These are phyloP conservation scores for Lycaena phlaeas DNA, from an alignment of 2,888 invertebrate genomes.

Conservation along the genomic window DNA sequence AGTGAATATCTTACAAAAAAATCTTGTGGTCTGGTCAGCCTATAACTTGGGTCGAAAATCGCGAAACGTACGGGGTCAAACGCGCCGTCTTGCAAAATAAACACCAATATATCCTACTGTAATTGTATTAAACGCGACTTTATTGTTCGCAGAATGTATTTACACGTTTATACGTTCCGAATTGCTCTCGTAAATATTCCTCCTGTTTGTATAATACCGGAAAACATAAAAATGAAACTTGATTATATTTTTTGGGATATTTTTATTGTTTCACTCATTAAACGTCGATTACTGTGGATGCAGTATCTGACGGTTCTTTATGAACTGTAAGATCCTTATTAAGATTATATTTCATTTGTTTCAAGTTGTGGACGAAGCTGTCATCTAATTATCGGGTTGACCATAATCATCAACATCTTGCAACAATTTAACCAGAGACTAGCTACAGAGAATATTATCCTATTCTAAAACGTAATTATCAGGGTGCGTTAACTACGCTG, in stretches of 20 bases:
- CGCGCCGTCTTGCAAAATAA: slow-evolving; percentile 57
- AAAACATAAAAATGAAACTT: slow-evolving; percentile 10
- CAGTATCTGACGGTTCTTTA: neutral
- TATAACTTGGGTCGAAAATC: slow-evolving; percentile 14
- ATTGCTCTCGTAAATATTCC: slow-evolving; percentile 30
- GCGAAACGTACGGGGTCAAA: slow-evolving; percentile 29
- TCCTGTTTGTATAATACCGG: slow-evolving; percentile 20
- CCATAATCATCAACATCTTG: no score
- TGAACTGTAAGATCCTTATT: no score
- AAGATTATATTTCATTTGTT: no score
- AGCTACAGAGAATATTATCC: no score
- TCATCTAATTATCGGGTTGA: no score
- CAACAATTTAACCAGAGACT: no score
- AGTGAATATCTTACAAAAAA: no score
- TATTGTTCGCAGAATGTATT: slow-evolving; percentile 50
- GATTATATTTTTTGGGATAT: neutral
- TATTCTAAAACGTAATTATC: no score
- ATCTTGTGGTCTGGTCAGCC: no score
- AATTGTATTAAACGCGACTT: slow-evolving; percentile 67
- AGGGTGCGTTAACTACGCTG: no score
- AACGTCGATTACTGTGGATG: no score
- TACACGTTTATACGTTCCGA: slow-evolving; percentile 43
- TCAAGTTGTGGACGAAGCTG: no score
- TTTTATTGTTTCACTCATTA: neutral
- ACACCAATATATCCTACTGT: slow-evolving; percentile 59